These are phyloP conservation scores for Volucella inflata DNA, from an alignment of 2,888 invertebrate species.

Conservation along the genomic window DNA sequence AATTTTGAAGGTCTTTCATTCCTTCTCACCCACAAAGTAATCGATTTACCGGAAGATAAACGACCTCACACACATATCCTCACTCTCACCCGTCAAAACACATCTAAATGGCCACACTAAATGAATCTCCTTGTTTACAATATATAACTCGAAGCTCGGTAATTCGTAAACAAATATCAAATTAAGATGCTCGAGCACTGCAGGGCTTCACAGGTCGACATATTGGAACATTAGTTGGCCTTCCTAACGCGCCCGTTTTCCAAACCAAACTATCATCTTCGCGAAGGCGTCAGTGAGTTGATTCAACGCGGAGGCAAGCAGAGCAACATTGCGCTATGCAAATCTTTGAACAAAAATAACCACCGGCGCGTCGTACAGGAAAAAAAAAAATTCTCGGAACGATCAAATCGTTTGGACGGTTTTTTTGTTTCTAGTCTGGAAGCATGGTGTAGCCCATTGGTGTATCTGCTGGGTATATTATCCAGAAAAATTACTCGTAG, in stretches of 20 bases:
- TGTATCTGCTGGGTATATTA: constrained; percentile 34
- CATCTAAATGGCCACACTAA: constrained; percentile 37
- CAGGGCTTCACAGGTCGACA: constrained; percentile 12
- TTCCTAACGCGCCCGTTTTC: neutral
- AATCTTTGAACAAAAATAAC: constrained; percentile 61
- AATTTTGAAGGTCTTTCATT: constrained; percentile 2
- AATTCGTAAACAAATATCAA: constrained; percentile 45
- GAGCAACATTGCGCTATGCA: constrained; percentile 22
- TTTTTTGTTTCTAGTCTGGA: constrained; percentile 40
- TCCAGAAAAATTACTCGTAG: constrained; percentile 44
- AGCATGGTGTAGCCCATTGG: constrained; percentile 16
- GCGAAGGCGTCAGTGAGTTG: constrained; percentile 2
- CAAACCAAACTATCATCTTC: constrained; percentile 33
- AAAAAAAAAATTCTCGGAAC: constrained; percentile 29
- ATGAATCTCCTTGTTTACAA: constrained; percentile 58
- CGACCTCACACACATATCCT: constrained; percentile 29
- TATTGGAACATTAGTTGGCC: constrained; percentile 34
- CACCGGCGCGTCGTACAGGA: constrained; percentile 2
- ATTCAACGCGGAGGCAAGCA: constrained; percentile 8
- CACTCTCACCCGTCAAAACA: neutral
- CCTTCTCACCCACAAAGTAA: neutral
- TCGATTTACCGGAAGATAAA: constrained; percentile 30
- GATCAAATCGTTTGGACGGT: constrained; percentile 23
- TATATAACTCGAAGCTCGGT: neutral
- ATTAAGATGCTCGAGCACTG: constrained; percentile 35